phyloP scores from a whole-genome alignment of 2,113 vertebrate species.

The Macaca mulatta region DNA sequence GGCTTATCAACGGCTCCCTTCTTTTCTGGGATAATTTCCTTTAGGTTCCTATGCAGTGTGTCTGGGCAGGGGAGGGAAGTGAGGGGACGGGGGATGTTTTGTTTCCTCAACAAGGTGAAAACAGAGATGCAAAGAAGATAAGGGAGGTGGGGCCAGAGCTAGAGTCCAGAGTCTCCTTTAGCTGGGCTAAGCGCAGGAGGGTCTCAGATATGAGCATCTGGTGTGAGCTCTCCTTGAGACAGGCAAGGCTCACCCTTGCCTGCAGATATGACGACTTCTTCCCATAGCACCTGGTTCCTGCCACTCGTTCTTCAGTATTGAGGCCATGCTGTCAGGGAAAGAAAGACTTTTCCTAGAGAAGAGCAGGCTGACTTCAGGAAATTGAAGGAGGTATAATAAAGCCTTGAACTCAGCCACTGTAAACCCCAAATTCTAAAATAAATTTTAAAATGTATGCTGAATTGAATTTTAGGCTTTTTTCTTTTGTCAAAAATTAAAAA shows the following conservation, averaged over 20 bases:
- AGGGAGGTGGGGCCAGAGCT: neutral
- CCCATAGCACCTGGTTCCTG: neutral
- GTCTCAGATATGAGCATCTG: neutral
- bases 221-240: neutral
- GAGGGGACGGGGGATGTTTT: neutral
- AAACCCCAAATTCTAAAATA: neutral
- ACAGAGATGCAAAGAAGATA: neutral
- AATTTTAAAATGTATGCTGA: neutral
- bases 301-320: too few species aligned
- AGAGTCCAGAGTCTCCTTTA: neutral
- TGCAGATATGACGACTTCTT: neutral
- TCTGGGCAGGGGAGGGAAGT: neutral
- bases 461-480: neutral
- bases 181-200: neutral
- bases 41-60: neutral
- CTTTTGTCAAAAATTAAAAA: neutral
- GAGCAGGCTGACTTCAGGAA: neutral
- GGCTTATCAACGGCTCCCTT: neutral
- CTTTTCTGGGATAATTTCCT: neutral
- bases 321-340: neutral
- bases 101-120: neutral
- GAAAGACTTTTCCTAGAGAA: neutral
- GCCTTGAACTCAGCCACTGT: neutral
- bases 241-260: neutral
- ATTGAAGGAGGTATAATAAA: neutral